Evolutionary conservation across 2,797 vertebrate species (phyloP).

Genomic region (Molossus molossus): DNA sequence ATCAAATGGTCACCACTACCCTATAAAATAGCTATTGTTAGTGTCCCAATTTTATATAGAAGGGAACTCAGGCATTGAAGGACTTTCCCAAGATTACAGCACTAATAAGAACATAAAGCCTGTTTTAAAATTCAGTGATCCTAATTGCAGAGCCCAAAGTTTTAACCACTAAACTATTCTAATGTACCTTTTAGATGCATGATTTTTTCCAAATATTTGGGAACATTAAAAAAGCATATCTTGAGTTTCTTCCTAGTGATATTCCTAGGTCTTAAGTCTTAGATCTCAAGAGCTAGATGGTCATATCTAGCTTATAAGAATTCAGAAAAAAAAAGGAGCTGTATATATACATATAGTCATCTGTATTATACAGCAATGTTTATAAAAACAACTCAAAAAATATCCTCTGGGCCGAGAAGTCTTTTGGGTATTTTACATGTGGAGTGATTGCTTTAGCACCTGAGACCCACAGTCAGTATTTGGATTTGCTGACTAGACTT

Average conservation of each 20-base stretch:
- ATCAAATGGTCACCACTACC: not conserved
- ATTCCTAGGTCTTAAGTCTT: not conserved
- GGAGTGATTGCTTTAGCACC: not conserved
- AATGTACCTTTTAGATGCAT: slow-evolving; percentile 69
- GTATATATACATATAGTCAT: not conserved
- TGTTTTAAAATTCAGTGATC: not conserved
- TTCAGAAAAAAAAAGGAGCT: not conserved
- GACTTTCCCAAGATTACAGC: not conserved
- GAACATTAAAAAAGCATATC: not conserved
- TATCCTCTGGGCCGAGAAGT: not conserved
- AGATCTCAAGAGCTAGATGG: not conserved
- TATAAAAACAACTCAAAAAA: not conserved
- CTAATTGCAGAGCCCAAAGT: not conserved
- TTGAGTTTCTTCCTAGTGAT: slow-evolving; percentile 27
- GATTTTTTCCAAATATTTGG: slow-evolving; percentile 40
- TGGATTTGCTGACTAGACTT: not conserved
- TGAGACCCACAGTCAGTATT: not conserved
- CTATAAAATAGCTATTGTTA: not conserved
- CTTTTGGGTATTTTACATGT: slow-evolving; percentile 40
- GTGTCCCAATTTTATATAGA: not conserved
- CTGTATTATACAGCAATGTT: not conserved
- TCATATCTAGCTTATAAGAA: not conserved
- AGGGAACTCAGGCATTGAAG: not conserved
- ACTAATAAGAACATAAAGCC: not conserved
- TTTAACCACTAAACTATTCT: not conserved